Evolutionary conservation across 2,797 vertebrate species (phyloP), one percentile per base, ranked within the genome.

Genomic region (Hypotaenidia philippensis): DNA sequence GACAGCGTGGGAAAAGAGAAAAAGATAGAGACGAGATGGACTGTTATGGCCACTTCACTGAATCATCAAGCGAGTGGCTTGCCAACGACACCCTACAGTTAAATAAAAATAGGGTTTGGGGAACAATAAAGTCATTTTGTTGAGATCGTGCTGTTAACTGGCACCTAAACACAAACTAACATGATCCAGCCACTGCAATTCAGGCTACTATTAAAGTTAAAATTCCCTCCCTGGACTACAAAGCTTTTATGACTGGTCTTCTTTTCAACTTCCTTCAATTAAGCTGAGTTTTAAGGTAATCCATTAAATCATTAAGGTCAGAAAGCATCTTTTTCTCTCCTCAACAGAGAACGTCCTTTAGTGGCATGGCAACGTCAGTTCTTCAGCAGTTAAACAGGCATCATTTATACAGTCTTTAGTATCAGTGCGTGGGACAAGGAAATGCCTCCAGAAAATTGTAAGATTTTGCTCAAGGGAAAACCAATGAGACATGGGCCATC

Each of bases 401-500:
- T 64, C 44, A n/a, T 71, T 95, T 89, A 72, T 41, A 66, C 11
- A 40, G 36, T 36, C 50, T 40, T 93, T 27, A 90, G 20, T 61
- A 77, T 36, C 60, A 26, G 34, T 34, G 26, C 5, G 18, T 17
- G 53, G 72, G 41, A 88, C 86, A 94, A 77, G 1, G 4, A 89
- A 89, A 90, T 3, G 4, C 68, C 91, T 87, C 92, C 72, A 92
- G 87, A 75, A 55, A 83, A 92, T 29, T 3, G 7, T 4, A 89
- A 9, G 31, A 88, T 92, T 96, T 60, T 82, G 25, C 66, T 93
- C 87, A 47, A 91, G 56, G 91, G 94, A 94, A 94, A 82, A 86
- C 41, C 34, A 89, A 8, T 27, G 36, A 93, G 91, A 95, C 19
- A 7, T 1, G 15, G 49, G 87, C 40, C 91, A 87, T 38, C 21